Conservation (phyloP, 2,888 invertebrate genomes). For the Lasioglossum vierecki region DNA sequence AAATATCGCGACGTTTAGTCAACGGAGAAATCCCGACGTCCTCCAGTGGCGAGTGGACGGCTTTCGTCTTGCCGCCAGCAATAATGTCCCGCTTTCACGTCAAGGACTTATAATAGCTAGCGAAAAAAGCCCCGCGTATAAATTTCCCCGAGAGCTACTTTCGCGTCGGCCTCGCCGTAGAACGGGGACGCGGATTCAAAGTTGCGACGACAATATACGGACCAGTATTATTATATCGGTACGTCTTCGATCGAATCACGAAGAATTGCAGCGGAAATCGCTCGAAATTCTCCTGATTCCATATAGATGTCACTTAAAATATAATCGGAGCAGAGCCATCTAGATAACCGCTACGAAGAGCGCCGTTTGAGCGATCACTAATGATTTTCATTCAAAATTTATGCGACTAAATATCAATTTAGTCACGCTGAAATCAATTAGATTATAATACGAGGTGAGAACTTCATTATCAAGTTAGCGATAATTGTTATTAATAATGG, state of each 20-base stretch:
- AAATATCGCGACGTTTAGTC: slow-evolving; percentile 45
- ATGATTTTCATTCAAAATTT: no score
- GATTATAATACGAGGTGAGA: no score
- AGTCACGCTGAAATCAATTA: no score
- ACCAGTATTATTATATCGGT: slow-evolving; percentile 30
- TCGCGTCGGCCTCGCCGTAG: slow-evolving; percentile 2
- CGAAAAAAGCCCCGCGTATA: slow-evolving; percentile 15
- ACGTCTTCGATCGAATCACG: slow-evolving; percentile 8
- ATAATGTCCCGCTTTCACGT: slow-evolving; percentile 32
- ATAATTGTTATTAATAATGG: no score
- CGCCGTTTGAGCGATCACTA: not conserved
- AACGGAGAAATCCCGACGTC: slow-evolving; percentile 30
- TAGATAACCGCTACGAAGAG: no score
- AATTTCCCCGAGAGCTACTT: slow-evolving; percentile 37
- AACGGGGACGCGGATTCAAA: not conserved
- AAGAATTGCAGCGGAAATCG: not conserved
- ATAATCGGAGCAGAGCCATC: not conserved
- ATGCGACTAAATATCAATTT: no score
- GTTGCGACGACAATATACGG: not conserved
- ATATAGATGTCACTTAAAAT: not conserved
- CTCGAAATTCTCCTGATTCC: not conserved
- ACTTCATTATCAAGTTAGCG: no score
- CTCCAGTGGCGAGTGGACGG: slow-evolving; percentile 33
- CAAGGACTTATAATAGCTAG: slow-evolving; percentile 13
- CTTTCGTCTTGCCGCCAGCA: slow-evolving; percentile 38